Evolutionary conservation across 2,888 invertebrate species (phyloP).

Genomic region (Hirtodrosophila cameraria): DNA sequence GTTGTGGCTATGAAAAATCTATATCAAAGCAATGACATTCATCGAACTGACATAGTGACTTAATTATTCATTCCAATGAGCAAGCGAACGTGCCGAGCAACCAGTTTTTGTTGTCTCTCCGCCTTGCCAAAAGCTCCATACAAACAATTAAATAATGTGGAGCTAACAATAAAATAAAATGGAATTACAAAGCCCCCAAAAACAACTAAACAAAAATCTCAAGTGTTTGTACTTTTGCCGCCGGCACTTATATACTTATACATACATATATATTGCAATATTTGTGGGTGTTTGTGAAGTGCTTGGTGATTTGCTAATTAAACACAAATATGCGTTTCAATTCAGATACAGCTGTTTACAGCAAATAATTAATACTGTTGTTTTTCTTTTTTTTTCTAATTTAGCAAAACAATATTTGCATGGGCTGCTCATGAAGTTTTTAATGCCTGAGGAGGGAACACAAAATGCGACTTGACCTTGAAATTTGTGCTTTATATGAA

Average conservation of each 20-base stretch:
- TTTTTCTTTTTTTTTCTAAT: constrained; percentile 26
- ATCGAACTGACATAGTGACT: constrained; percentile 59
- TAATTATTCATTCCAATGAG: constrained; percentile 56
- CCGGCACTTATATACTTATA: constrained; percentile 1
- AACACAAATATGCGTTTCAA: constrained; percentile 39
- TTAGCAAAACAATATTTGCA: constrained; percentile 20
- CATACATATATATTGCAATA: no score
- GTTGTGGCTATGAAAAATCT: background rate
- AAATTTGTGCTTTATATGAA: constrained; percentile 17
- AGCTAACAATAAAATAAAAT: constrained; percentile 41
- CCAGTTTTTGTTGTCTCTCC: constrained; percentile 20
- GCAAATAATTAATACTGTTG: constrained; percentile 44
- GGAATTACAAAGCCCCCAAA: constrained; percentile 26
- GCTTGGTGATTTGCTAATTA: constrained; percentile 35
- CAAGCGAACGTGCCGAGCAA: constrained; percentile 45
- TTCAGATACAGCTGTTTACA: constrained; percentile 30
- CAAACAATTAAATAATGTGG: constrained; percentile 60
- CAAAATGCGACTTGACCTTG: constrained; percentile 55
- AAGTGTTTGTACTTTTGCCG: constrained; percentile 37
- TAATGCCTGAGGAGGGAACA: constrained; percentile 25
- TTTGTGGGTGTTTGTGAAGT: background rate
- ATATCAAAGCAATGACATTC: constrained; percentile 21
- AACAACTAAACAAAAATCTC: constrained; percentile 16
- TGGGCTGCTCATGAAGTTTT: constrained; percentile 15
- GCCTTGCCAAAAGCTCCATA: constrained; percentile 22